phyloP scores from a whole-genome alignment of 2,888 invertebrate genomes.

The Caenorhabditis sp. region DNA sequence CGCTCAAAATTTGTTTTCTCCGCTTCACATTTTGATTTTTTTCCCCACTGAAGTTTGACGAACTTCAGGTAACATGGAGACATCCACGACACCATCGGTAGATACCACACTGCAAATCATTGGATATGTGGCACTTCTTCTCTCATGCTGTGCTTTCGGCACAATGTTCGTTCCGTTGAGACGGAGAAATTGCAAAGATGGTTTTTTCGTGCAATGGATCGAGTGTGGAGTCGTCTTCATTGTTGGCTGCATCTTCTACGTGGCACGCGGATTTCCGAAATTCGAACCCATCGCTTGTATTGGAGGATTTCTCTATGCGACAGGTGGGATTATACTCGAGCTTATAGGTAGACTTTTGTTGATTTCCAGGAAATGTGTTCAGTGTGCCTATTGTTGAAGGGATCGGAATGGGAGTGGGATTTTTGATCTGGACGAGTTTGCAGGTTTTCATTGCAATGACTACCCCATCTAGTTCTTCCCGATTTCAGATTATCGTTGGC shows the following conservation, averaged over 20 bases:
- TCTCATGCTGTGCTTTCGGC: slow-evolving; percentile 79
- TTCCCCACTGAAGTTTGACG: background rate
- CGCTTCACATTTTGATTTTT: background rate
- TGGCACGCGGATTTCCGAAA: slow-evolving; percentile 75
- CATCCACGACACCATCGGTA: slow-evolving; percentile 38
- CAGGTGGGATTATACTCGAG: slow-evolving; percentile 61
- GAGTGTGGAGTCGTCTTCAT: slow-evolving; percentile 80
- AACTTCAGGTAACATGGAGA: slow-evolving; percentile 21
- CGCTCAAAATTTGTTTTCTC: too few species aligned
- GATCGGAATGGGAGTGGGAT: slow-evolving; percentile 80
- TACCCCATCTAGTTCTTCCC: background rate
- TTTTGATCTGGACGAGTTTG: slow-evolving; percentile 80
- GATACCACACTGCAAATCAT: slow-evolving; percentile 64
- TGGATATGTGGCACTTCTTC: slow-evolving; percentile 75
- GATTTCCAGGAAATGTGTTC: slow-evolving; percentile 76
- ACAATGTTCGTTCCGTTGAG: slow-evolving; percentile 81
- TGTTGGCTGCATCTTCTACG: slow-evolving; percentile 77
- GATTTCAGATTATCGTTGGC: slow-evolving; percentile 77
- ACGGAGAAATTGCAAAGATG: slow-evolving; percentile 75
- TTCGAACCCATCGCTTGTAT: slow-evolving; percentile 78
- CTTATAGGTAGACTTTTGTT: background rate
- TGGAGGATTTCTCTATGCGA: slow-evolving; percentile 80
- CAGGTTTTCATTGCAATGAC: slow-evolving; percentile 62
- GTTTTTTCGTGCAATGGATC: slow-evolving; percentile 82
- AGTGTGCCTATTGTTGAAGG: slow-evolving; percentile 80